Conservation (phyloP, 2,888 invertebrate genomes). For the Caenorhabditis japonica region DNA sequence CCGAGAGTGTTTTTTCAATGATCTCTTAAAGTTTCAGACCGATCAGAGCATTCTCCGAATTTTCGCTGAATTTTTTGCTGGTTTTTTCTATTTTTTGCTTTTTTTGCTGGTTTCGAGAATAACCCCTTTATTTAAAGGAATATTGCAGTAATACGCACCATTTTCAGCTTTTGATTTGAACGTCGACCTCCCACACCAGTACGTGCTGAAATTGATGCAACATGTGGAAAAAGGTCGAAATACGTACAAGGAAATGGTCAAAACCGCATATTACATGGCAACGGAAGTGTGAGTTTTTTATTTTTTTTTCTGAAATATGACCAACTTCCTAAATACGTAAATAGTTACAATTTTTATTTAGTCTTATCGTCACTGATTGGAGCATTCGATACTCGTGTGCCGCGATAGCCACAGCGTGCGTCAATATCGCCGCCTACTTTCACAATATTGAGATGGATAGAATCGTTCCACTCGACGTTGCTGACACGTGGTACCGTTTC, state of each 20-base stretch:
- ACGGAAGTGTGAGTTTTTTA: slow-evolving; percentile 86
- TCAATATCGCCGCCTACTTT: slow-evolving; percentile 87
- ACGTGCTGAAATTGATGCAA: slow-evolving; percentile 95
- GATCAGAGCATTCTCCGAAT: no score
- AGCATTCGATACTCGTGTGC: slow-evolving; percentile 96
- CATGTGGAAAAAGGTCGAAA: slow-evolving; percentile 87
- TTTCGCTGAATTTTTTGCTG: no score
- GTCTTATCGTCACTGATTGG: slow-evolving; percentile 96
- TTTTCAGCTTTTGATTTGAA: slow-evolving; percentile 91
- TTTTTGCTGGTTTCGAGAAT: no score
- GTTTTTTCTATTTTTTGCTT: no score
- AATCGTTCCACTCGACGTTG: slow-evolving; percentile 11
- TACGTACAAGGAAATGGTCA: slow-evolving; percentile 82
- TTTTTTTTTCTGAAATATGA: neutral
- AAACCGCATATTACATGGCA: slow-evolving; percentile 98
- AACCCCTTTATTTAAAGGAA: neutral
- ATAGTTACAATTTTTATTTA: slow-evolving; percentile 79
- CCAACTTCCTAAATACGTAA: no score
- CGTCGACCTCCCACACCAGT: slow-evolving; percentile 97
- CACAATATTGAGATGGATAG: slow-evolving; percentile 53
- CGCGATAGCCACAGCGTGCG: slow-evolving; percentile 97
- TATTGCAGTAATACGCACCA: neutral
- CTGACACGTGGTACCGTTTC: slow-evolving; percentile 23
- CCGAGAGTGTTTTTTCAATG: no score
- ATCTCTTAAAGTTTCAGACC: no score